phyloP scores from a whole-genome alignment of 1,140 invertebrate species.

The Lepidostoma basale region DNA sequence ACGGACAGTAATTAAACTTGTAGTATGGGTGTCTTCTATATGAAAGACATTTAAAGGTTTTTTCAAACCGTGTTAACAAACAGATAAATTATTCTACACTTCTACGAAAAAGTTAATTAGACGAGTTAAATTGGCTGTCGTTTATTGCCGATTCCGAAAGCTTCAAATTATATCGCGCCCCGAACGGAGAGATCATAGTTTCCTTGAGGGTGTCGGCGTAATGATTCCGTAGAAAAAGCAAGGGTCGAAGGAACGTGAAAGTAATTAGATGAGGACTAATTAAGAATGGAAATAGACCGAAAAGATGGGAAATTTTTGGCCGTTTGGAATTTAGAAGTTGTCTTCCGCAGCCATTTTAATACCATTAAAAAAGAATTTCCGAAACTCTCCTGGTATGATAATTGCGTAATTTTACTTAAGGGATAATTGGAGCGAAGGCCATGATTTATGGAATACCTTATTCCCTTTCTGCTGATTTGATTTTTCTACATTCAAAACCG shows the following conservation, averaged over 20 bases:
- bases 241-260: slow-evolving; percentile 29
- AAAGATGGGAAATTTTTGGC: slow-evolving; percentile 32
- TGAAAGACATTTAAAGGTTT: too few relatives aligned
- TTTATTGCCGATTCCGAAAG: too few relatives aligned
- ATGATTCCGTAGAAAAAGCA: not conserved
- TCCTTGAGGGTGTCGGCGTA: not conserved
- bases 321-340: slow-evolving; percentile 20
- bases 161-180: not conserved
- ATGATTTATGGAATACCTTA: slow-evolving; percentile 12
- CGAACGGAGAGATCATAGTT: not conserved
- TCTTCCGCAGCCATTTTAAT: slow-evolving; percentile 9
- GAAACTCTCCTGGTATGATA: slow-evolving; percentile 20
- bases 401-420: slow-evolving; percentile 22
- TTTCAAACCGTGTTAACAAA: too few relatives aligned
- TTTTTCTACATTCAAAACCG: not conserved
- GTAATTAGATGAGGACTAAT: slow-evolving; percentile 42
- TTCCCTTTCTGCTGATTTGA: not conserved
- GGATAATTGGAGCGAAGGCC: slow-evolving; percentile 2
- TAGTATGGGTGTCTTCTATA: too few relatives aligned
- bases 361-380: slow-evolving; percentile 27
- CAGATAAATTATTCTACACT: too few relatives aligned
- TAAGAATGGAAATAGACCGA: slow-evolving; percentile 42
- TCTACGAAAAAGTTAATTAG: too few relatives aligned
- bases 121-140: too few relatives aligned
- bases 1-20: too few relatives aligned